Evolutionary conservation across 2,888 invertebrate genomes (phyloP), one percentile per base, ranked within the genome.

Genomic region (Agriotes lineatus): DNA sequence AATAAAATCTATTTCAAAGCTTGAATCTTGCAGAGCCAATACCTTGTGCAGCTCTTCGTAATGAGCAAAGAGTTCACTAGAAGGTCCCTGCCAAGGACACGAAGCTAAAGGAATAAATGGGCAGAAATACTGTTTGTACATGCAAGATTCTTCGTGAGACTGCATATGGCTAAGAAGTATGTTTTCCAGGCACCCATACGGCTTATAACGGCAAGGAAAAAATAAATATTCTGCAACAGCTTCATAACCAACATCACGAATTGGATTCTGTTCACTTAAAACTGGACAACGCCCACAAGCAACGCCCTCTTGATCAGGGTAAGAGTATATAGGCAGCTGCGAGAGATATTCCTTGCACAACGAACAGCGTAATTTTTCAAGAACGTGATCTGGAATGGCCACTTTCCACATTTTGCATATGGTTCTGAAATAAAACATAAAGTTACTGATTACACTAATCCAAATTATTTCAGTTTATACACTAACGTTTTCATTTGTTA

Each of bases 1-100:
- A 6, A 81, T 45, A 44, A 82, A 77, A 75, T 82, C 78, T 6
- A 83, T 45, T 72, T 82, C 82, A 67, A 82, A 79, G 33, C 72
- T 71, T 1, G 73, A 67, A 39, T 78, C 73, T 35, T 72, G 75
- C 48, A 82, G 59, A n/a, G 80, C 69, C 44, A 77, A 74, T 4
- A 71, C 64, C 1, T 75, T 73, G 72, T 83, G 83, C 25, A 72
- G 66, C 0, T 73, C 67, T 69, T 79, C 76, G 66, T 77, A 81
- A 75, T 83, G 83, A 5, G 76, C 74, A 42, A 76, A 67, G 0
- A 82, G 54, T 30, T 80, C 78, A 18, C 60, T 65, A 2, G 70
- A 22, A 25, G 65, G 64, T 20, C 82, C 82, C 45, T 76, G 69
- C 82, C 81, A 82, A 2, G 73, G 59, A 68, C 82, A 83, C 14